Evolutionary conservation across 2,888 invertebrate genomes (phyloP).

Genomic region (Cheilosia soror): DNA sequence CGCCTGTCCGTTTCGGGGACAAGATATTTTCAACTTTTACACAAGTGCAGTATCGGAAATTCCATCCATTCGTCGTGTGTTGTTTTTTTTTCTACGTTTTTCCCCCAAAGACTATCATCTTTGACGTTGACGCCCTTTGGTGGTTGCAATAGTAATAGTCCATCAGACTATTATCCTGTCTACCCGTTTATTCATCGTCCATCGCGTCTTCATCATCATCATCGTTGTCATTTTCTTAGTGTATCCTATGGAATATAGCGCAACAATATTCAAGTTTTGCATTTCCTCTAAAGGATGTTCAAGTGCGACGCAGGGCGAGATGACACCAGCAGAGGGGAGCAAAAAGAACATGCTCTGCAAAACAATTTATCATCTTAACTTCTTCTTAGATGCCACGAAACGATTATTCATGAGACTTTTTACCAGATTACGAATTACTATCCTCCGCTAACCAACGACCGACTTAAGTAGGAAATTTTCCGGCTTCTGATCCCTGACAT

Average conservation of each 20-base stretch:
- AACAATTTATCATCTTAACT: constrained; percentile 73
- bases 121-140: constrained; percentile 68
- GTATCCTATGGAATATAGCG: constrained; percentile 21
- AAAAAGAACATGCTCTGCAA: constrained; percentile 17
- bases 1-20: constrained; percentile 29
- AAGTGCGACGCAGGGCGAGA: background rate
- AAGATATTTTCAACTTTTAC: constrained; percentile 54
- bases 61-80: background rate
- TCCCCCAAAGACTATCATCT: constrained; percentile 29
- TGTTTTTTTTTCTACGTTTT: background rate
- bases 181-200: constrained; percentile 54
- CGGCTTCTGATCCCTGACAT: constrained; percentile 68
- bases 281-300: constrained; percentile 26
- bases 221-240: constrained; percentile 3
- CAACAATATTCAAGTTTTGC: constrained; percentile 56
- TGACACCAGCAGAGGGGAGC: constrained; percentile 18
- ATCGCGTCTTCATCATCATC: constrained; percentile 52
- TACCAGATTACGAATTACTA: constrained; percentile 66
- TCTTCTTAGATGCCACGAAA: constrained; percentile 63
- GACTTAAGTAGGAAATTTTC: constrained; percentile 48
- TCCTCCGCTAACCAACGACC: constrained; percentile 4
- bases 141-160: no score
- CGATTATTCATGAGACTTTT: constrained; percentile 73
- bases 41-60: constrained; percentile 10
- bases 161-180: constrained; percentile 40